These are phyloP conservation scores for Dysidea cf. avara DNA, from an alignment of 37 sponge, comb jelly and placozoan genomes.

Conservation along the genomic window DNA sequence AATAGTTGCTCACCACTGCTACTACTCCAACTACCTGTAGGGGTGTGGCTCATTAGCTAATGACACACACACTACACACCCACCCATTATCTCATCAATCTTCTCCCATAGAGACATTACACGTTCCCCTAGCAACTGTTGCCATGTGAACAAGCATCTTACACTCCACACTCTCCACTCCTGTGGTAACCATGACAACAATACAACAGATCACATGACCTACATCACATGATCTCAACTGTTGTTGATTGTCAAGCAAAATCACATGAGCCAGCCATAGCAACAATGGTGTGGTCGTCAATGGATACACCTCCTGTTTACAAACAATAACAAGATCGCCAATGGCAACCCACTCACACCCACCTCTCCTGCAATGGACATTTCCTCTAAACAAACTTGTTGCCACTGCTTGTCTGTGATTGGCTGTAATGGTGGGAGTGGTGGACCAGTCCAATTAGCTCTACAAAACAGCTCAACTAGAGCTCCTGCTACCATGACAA, in stretches of 20 bases:
- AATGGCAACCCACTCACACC: not conserved
- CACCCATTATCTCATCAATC: constrained; percentile 31
- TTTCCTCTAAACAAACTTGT: constrained; percentile 7
- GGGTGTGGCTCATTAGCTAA: not conserved
- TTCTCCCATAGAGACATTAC: constrained; percentile 47
- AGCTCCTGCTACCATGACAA: constrained; percentile 5
- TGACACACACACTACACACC: not conserved
- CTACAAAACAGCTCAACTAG: constrained; percentile 49
- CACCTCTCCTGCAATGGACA: constrained; percentile 62
- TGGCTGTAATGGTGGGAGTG: not conserved
- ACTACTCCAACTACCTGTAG: not conserved
- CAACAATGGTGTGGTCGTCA: constrained; percentile 18
- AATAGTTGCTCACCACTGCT: constrained; percentile 43
- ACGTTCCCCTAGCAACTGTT: constrained; percentile 36
- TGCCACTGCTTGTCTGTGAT: constrained; percentile 19
- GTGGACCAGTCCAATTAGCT: constrained; percentile 81
- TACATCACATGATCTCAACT: not conserved
- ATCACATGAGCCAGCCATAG: constrained; percentile 39
- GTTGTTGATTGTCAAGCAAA: not conserved
- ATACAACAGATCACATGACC: too few species aligned
- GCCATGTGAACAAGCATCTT: constrained; percentile 55
- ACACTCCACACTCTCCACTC: constrained; percentile 19
- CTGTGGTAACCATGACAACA: not conserved
- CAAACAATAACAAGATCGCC: not conserved
- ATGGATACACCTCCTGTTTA: not conserved